Percentiles rank a stretch among this genome's conserved stretches.
Evolutionary conservation across 2,888 invertebrate species (phyloP).

Genomic region (Andrena trimmerana): DNA sequence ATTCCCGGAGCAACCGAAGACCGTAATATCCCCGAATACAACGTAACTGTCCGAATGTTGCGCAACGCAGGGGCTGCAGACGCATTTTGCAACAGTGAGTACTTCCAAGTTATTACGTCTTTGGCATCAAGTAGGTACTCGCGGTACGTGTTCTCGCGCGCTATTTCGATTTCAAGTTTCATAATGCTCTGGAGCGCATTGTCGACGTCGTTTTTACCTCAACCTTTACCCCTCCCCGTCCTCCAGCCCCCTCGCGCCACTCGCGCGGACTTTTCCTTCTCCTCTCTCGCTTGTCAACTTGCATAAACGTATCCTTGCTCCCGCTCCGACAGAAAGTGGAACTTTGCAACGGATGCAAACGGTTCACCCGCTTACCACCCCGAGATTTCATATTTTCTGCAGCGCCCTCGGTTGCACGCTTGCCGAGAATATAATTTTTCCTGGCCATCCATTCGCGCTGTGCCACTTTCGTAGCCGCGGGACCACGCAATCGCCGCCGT

Average conservation of each 20-base stretch:
- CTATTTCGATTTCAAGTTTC: constrained; percentile 73
- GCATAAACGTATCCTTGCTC: constrained; percentile 15
- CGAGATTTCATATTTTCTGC: constrained; percentile 44
- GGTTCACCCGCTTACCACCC: constrained; percentile 48
- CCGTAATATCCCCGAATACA: background rate
- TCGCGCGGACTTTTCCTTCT: background rate
- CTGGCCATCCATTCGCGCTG: constrained; percentile 1
- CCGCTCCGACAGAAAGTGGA: constrained; percentile 30
- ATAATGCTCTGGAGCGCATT: constrained; percentile 54
- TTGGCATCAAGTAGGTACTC: constrained; percentile 76
- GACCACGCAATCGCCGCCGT: background rate
- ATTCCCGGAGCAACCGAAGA: background rate
- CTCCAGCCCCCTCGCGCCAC: constrained; percentile 6
- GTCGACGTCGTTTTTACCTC: constrained; percentile 39
- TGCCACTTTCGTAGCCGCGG: background rate
- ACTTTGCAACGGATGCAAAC: constrained; percentile 37
- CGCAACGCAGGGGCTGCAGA: background rate
- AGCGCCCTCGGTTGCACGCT: background rate
- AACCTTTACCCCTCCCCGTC: constrained; percentile 26
- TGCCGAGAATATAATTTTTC: constrained; percentile 26
- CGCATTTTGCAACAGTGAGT: constrained; percentile 49
- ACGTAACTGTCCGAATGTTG: background rate
- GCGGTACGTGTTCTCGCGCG: constrained; percentile 34
- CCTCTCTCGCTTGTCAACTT: constrained; percentile 16
- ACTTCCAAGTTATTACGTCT: constrained; percentile 78